Conservation (phyloP, 2,888 invertebrate species). For the Scaptomyza parva region DNA sequence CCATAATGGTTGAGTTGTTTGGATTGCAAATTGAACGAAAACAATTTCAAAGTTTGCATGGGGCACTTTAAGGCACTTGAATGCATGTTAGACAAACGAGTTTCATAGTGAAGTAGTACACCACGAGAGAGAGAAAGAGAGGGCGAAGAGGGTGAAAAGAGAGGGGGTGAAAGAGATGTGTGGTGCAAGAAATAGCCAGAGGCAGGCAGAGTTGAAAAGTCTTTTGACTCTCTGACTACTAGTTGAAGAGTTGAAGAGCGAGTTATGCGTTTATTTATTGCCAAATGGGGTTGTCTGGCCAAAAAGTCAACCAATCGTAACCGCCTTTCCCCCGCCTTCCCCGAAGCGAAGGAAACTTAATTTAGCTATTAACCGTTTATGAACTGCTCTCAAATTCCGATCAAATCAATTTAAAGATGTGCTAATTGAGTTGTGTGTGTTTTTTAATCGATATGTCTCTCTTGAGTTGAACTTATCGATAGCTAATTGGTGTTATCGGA, state of each 20-base stretch:
- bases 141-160: not conserved
- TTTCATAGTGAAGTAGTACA: no score
- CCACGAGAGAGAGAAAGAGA: not conserved
- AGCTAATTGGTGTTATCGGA: not conserved
- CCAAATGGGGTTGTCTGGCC: not conserved
- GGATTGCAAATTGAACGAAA: conserved; percentile 77
- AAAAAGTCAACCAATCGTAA: not conserved
- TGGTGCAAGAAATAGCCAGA: conserved; percentile 13
- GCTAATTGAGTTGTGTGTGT: not conserved
- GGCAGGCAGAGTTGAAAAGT: conserved; percentile 30
- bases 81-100: conserved; percentile 52
- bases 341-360: conserved; percentile 8
- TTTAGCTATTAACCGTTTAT: conserved; percentile 16
- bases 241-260: conserved; percentile 30
- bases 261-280: conserved; percentile 43
- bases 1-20: conserved; percentile 72
- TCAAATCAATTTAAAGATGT: not conserved
- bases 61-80: conserved; percentile 59
- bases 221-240: conserved; percentile 32
- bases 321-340: not conserved
- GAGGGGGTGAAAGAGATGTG: not conserved
- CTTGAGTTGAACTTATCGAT: not conserved
- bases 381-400: conserved; percentile 10
- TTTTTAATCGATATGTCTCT: not conserved
- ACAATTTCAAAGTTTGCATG: conserved; percentile 73